Conservation (phyloP, 2,113 vertebrate species). For the Sprattus sprattus region DNA sequence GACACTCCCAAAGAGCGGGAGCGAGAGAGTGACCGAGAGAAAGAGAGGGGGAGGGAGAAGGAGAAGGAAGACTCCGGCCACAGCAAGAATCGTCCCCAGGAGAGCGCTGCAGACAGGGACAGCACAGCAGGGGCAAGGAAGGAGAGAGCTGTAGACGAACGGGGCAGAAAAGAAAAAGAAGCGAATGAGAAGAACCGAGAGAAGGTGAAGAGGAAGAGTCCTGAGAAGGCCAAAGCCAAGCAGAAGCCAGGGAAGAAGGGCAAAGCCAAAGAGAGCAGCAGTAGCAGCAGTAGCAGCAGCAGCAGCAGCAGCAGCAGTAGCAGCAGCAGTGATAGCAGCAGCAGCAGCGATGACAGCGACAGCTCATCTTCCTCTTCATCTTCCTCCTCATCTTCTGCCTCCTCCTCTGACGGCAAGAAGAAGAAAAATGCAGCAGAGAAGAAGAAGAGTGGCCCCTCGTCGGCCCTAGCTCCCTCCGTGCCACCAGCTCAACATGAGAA, state of each 20-base stretch:
- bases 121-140: constrained; percentile 13
- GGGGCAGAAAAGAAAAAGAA: not conserved
- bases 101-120: constrained; percentile 4
- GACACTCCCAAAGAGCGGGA: constrained; percentile 28
- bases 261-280: constrained; percentile 44
- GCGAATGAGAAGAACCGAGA: constrained; percentile 25
- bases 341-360: constrained; percentile 47
- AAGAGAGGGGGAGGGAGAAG: constrained; percentile 18
- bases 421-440: constrained; percentile 13
- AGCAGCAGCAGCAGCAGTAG: constrained; percentile 29
- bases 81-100: not conserved
- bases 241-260: constrained; percentile 41
- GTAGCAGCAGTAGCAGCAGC: constrained; percentile 51
- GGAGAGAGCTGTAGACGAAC: not conserved
- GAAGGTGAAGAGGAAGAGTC: not conserved
- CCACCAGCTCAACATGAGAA: constrained; percentile 49
- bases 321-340: constrained; percentile 30
- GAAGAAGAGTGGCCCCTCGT: not conserved
- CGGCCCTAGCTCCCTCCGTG: constrained; percentile 20
- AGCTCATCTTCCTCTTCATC: constrained; percentile 60
- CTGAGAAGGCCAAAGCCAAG: constrained; percentile 19
- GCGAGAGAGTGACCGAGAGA: constrained; percentile 31
- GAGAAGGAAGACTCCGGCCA: constrained; percentile 12
- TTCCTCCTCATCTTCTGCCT: constrained; percentile 57
- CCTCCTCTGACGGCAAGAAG: constrained; percentile 61